phyloP scores from a whole-genome alignment of 2,888 invertebrate genomes.

The Tortricodes alternella region DNA sequence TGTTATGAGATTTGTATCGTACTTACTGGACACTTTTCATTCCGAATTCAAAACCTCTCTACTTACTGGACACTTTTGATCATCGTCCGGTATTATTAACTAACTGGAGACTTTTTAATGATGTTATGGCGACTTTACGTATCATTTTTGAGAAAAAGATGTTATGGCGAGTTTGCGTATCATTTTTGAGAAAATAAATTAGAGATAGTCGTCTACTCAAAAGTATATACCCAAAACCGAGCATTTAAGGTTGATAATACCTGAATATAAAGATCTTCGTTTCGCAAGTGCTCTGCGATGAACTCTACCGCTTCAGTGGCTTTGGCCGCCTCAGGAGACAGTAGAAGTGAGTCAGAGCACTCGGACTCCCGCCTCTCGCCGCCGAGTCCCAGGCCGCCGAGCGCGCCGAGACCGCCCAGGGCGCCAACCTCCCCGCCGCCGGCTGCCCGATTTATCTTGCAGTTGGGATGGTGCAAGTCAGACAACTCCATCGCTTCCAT shows the following conservation, averaged over 20 bases:
- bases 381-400: conserved; percentile 85
- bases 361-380: conserved; percentile 93
- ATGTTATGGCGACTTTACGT: too few relatives aligned
- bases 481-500: conserved; percentile 97
- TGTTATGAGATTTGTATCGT: too few relatives aligned
- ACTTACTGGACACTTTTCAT: too few relatives aligned
- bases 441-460: conserved; percentile 94
- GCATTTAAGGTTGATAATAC: conserved; percentile 71
- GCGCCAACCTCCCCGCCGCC: conserved; percentile 73
- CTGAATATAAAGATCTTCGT: conserved; percentile 99
- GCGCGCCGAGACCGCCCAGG: conserved; percentile 82
- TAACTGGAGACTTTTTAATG: too few relatives aligned
- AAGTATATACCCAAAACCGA: too few relatives aligned
- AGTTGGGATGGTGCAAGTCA: conserved; percentile 97
- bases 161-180: too few relatives aligned
- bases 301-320: conserved; percentile 99
- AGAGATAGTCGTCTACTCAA: too few relatives aligned
- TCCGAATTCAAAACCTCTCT: too few relatives aligned
- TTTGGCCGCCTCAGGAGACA: conserved; percentile 96
- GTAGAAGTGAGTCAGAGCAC: conserved; percentile 93
- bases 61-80: too few relatives aligned
- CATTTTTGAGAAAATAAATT: too few relatives aligned
- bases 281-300: conserved; percentile 98
- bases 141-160: too few relatives aligned
- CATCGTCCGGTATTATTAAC: too few relatives aligned